Evolutionary conservation across 2,888 invertebrate genomes (phyloP).

Genomic region (Deilephila porcellus): DNA sequence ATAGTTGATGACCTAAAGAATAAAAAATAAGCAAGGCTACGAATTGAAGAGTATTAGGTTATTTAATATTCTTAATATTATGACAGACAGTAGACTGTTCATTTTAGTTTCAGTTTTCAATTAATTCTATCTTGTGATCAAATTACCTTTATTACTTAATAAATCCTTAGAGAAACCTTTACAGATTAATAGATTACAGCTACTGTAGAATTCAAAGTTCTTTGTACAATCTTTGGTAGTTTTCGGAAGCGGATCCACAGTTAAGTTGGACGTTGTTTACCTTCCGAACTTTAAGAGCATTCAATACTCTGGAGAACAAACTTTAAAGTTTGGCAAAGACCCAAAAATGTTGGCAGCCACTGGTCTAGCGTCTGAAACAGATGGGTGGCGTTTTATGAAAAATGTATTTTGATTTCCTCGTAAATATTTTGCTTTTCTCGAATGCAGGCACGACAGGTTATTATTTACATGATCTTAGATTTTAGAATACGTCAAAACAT

Average conservation of each 20-base stretch:
- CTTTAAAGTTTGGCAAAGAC: slow-evolving; percentile 6
- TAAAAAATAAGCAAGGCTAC: too few relatives aligned
- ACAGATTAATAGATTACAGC: too few relatives aligned
- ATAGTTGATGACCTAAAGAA: too few relatives aligned
- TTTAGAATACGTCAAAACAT: too few relatives aligned
- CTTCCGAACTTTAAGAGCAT: background rate
- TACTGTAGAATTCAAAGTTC: too few relatives aligned
- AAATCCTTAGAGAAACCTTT: background rate
- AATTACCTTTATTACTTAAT: background rate
- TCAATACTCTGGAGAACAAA: slow-evolving; percentile 11
- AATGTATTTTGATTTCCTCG: slow-evolving; percentile 12
- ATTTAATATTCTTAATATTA: too few relatives aligned
- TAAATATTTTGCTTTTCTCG: slow-evolving; percentile 8
- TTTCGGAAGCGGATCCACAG: background rate
- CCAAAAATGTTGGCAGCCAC: slow-evolving; percentile 12
- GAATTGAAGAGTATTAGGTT: too few relatives aligned
- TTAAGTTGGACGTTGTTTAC: background rate
- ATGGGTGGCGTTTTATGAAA: slow-evolving; percentile 18
- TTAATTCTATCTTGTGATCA: too few relatives aligned
- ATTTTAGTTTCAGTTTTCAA: too few relatives aligned
- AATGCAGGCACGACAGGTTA: background rate
- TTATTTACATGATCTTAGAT: too few relatives aligned
- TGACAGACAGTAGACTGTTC: too few relatives aligned
- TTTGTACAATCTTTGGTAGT: too few relatives aligned
- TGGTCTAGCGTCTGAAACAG: background rate